Conservation (phyloP, 2,797 vertebrate genomes). For the Trachurus trachurus region DNA sequence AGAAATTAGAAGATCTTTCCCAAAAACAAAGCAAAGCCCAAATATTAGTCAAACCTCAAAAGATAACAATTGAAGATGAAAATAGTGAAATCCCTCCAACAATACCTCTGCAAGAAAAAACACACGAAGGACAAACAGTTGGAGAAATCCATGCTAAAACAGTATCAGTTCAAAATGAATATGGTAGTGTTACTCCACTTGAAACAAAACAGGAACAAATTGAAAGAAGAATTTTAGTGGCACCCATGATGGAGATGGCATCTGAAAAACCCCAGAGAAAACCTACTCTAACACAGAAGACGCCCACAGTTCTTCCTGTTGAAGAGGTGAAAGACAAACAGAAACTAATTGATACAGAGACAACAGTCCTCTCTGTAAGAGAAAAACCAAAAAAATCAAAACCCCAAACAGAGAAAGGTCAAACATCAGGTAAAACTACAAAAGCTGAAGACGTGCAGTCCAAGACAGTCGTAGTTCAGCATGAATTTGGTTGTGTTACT, state of each 20-base stretch:
- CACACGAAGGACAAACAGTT: background rate
- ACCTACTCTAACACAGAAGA: background rate
- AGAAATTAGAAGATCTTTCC: background rate
- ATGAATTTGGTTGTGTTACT: constrained; percentile 28
- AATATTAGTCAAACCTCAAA: background rate
- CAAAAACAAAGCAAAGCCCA: background rate
- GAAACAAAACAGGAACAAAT: constrained; percentile 18
- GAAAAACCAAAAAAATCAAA: background rate
- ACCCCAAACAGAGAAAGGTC: background rate
- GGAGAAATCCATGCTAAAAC: constrained; percentile 20
- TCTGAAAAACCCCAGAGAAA: constrained; percentile 12
- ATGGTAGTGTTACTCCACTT: constrained; percentile 8
- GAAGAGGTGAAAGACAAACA: constrained; percentile 8
- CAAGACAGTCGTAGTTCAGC: constrained; percentile 14
- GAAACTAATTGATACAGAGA: background rate
- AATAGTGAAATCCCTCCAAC: background rate
- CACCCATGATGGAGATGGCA: constrained; percentile 42
- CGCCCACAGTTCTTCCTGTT: background rate
- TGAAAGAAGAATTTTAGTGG: constrained; percentile 17
- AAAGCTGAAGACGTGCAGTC: constrained; percentile 9
- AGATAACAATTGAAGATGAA: background rate
- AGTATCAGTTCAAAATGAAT: constrained; percentile 29
- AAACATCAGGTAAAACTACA: background rate
- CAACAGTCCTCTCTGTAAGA: background rate
- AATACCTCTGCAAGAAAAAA: background rate